phyloP scores from a whole-genome alignment of 2,888 invertebrate genomes.

The Pristionchus entomophagus region DNA sequence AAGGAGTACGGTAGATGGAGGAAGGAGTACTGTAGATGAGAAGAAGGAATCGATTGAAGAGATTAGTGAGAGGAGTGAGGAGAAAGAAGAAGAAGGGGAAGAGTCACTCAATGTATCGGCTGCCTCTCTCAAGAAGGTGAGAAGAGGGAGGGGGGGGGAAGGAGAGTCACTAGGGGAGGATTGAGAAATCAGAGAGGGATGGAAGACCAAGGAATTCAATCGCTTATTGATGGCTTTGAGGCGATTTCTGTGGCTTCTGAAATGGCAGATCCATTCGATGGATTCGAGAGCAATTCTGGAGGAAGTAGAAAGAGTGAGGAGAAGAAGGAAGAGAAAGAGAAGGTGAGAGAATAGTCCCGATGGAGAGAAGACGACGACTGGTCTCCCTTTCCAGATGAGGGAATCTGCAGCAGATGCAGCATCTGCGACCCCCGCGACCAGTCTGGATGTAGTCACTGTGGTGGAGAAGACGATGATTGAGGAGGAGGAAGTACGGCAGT shows the following conservation, averaged over 20 bases:
- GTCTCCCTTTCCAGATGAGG: neutral
- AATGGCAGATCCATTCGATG: slow-evolving; percentile 38
- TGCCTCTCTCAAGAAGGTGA: slow-evolving; percentile 27
- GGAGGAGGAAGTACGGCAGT: slow-evolving; percentile 29
- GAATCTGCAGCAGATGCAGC: neutral
- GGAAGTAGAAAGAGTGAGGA: neutral
- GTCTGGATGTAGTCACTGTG: neutral
- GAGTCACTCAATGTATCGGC: neutral
- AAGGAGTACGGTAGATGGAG: neutral
- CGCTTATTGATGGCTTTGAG: neutral
- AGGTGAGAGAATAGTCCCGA: neutral
- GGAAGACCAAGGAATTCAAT: neutral
- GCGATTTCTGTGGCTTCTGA: slow-evolving; percentile 21
- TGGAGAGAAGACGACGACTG: neutral
- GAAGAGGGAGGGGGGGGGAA: too few species aligned
- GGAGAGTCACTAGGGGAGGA: too few species aligned
- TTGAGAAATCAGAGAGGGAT: too few species aligned
- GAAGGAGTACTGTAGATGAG: neutral
- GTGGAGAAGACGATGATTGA: slow-evolving; percentile 1
- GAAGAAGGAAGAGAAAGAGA: neutral
- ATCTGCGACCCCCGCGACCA: neutral
- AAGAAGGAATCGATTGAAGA: slow-evolving; percentile 4
- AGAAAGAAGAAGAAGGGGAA: neutral
- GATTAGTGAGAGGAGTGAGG: slow-evolving; percentile 16
- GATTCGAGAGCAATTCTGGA: slow-evolving; percentile 19